These are phyloP conservation scores for Trachelus troglodyta DNA, from an alignment of 2,888 invertebrate genomes.

Conservation along the genomic window DNA sequence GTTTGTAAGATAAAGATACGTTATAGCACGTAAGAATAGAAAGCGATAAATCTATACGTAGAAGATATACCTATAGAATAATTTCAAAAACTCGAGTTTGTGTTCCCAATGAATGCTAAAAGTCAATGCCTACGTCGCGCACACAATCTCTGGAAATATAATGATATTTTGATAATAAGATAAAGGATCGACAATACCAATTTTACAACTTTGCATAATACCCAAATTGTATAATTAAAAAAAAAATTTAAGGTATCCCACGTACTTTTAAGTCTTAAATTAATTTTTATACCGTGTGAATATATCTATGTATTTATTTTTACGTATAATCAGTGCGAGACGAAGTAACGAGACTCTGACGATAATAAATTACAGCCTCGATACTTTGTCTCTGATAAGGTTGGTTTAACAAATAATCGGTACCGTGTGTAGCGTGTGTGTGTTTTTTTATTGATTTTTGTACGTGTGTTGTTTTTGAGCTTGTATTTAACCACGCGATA, in stretches of 20 bases:
- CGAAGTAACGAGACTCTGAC: not conserved
- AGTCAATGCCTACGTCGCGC: not conserved
- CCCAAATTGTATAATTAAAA: not conserved
- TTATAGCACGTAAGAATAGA: not conserved
- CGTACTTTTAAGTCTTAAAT: not conserved
- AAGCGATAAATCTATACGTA: not conserved
- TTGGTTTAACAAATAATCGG: not conserved
- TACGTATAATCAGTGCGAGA: not conserved
- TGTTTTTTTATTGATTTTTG: not conserved
- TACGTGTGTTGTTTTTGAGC: not conserved
- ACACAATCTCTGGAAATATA: not conserved
- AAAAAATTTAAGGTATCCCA: not conserved
- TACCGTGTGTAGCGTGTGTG: not conserved
- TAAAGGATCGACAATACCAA: not conserved
- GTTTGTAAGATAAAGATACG: conserved; percentile 24
- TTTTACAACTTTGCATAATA: not conserved
- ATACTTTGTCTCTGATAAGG: not conserved
- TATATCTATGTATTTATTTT: not conserved
- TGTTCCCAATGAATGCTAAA: not conserved
- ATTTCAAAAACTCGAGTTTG: not conserved
- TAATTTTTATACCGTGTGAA: not conserved
- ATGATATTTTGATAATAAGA: not conserved
- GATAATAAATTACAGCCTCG: not conserved
- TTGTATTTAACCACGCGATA: not conserved
- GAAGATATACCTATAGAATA: no score